A percentile compares a stretch with the other conserved stretches of the same genome.
Conservation (phyloP, 2,888 invertebrate genomes). For the Encarsia formosa region DNA sequence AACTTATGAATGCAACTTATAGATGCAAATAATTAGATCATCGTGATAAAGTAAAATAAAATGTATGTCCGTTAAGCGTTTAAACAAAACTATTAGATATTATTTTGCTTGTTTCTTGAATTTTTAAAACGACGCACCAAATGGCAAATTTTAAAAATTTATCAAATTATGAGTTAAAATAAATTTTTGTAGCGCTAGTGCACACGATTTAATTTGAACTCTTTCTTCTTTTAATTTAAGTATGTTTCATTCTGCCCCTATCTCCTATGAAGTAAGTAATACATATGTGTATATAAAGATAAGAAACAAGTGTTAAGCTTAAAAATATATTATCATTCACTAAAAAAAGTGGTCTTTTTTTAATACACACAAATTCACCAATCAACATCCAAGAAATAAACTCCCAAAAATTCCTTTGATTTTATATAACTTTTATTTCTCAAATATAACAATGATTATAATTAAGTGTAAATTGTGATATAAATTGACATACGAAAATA, state of each 20-base stretch:
- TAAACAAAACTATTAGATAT: conserved; percentile 6
- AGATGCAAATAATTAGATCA: no score
- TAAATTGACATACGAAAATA: conserved; percentile 11
- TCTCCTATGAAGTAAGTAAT: conserved; percentile 35
- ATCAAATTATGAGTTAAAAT: background rate
- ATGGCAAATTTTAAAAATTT: background rate
- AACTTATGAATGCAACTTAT: no score
- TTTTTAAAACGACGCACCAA: conserved; percentile 11
- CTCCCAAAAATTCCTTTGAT: background rate
- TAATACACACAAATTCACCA: no score
- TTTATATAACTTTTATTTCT: conserved; percentile 20
- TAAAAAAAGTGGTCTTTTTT: conserved; percentile 24
- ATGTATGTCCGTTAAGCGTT: conserved; percentile 9
- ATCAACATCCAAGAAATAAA: background rate
- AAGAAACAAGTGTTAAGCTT: conserved; percentile 43
- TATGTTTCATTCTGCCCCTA: conserved; percentile 19
- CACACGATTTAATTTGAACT: conserved; percentile 15
- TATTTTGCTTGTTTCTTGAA: conserved; percentile 11
- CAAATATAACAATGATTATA: conserved; percentile 19
- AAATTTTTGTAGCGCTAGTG: conserved; percentile 14
- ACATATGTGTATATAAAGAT: conserved; percentile 49
- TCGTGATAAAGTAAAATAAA: conserved; percentile 2
- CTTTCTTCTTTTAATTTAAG: conserved; percentile 19
- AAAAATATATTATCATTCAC: conserved; percentile 46
- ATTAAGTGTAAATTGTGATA: conserved; percentile 3